Evolutionary conservation across 2,888 invertebrate genomes (phyloP), one percentile per base, ranked within the genome.

Genomic region (Agrotis exclamationis): DNA sequence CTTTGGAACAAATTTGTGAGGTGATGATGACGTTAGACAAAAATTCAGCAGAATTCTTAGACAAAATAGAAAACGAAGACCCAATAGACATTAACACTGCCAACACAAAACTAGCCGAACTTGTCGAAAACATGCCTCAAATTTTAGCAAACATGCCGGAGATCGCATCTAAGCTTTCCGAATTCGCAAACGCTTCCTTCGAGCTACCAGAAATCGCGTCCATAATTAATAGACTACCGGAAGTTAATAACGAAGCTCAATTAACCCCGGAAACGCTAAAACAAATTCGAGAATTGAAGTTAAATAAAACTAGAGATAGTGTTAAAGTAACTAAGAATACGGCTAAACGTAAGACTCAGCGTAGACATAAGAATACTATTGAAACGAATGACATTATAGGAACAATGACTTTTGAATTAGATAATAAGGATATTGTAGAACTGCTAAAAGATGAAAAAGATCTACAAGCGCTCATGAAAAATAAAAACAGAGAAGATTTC

Each of bases 291-390:
- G 96, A 96, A 80, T 74, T 96, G 1, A 95, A 96, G 76, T 75
- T 95, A 6, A 94, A 86, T 75, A 96, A 95, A 64, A 81, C 79
- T 79, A 93, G 94, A 45, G 96, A 96, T 84, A 92, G 85, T 59
- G 90, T 95, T 18, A 96, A 96, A 85, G 95, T 96, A 0, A 96
- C 95, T 24, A 96, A 96, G 64, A 94, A 95, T 69, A 95, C 94
- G 48, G 90, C 93, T 39, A 96, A 96, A 75, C 91, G 96, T 68
- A 96, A 96, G 88, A 91, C 90, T 4, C 93, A 88, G 45, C 90
- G 93, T 83, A 93, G 90, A 53, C 69, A 91, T 84, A 95, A 93
- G 86, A 93, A 84, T 82, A 93, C 89, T 39, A 22, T 88, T 28
- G 93, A 94, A 7, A 33, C 39, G 33, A 83, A 84, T 14, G 93